Evolutionary conservation across 2,888 invertebrate genomes (phyloP).

Genomic region (Chrysolina haemoptera): DNA sequence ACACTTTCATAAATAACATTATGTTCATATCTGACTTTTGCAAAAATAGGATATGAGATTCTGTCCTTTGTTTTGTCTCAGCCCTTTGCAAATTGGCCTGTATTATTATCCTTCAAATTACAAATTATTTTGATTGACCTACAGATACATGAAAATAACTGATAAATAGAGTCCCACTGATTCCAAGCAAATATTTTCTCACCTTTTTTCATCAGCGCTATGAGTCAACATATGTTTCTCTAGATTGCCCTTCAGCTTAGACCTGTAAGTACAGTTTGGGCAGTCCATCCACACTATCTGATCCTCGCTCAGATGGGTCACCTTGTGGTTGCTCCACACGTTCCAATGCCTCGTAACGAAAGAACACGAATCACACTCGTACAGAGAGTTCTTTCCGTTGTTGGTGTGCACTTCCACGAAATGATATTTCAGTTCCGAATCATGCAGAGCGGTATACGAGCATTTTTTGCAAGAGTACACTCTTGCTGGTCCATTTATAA

Average conservation of each 20-base stretch:
- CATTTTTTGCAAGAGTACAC: constrained; percentile 34
- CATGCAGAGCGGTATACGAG: constrained; percentile 14
- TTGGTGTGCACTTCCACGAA: constrained; percentile 11
- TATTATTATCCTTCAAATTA: too few relatives aligned
- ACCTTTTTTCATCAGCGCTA: constrained; percentile 33
- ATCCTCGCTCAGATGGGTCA: constrained; percentile 34
- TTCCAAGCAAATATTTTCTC: background rate
- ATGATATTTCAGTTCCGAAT: constrained; percentile 36
- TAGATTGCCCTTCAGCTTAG: constrained; percentile 35
- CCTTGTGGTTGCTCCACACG: constrained; percentile 40
- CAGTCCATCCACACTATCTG: constrained; percentile 36
- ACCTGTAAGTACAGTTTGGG: constrained; percentile 30
- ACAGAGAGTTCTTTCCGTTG: constrained; percentile 7
- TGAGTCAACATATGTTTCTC: constrained; percentile 37
- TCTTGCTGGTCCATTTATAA: background rate
- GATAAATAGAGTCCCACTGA: too few relatives aligned
- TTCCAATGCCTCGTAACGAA: constrained; percentile 35
- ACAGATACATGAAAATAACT: too few relatives aligned
- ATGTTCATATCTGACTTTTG: too few relatives aligned
- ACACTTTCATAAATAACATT: too few relatives aligned
- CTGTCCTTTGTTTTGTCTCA: too few relatives aligned
- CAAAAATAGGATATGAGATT: too few relatives aligned
- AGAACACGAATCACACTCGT: constrained; percentile 31
- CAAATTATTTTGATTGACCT: too few relatives aligned
- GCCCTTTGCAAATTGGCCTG: too few relatives aligned